Percentiles rank a stretch among this genome's conserved stretches.
Evolutionary conservation across 2,113 vertebrate species (phyloP).

Genomic region (Xenopus borealis): DNA sequence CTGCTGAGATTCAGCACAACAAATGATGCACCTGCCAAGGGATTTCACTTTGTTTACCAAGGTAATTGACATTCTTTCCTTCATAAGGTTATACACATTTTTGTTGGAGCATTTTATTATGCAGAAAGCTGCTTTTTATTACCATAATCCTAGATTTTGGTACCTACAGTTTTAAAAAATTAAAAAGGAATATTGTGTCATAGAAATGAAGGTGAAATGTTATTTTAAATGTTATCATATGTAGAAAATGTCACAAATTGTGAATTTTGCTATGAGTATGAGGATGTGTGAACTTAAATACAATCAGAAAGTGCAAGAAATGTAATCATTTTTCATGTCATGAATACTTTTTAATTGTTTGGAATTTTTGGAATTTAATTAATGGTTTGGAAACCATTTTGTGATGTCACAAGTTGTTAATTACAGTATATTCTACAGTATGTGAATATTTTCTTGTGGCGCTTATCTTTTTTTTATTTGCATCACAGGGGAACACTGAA

Average conservation of each 20-base stretch:
- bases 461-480: no score
- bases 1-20: slow-evolving; percentile 88
- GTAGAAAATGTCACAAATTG: not conserved
- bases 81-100: slow-evolving; percentile 11
- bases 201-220: not conserved
- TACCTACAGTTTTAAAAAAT: not conserved
- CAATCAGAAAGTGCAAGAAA: no score
- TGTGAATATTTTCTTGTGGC: no score
- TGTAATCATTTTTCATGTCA: no score
- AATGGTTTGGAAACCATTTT: no score
- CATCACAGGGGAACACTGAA: no score
- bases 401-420: no score
- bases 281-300: no score
- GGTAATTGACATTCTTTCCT: slow-evolving; percentile 62
- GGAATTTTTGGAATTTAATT: no score
- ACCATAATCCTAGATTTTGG: not conserved
- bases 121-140: slow-evolving; percentile 1
- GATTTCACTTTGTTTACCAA: slow-evolving; percentile 97
- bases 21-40: slow-evolving; percentile 84
- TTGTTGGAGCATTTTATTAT: slow-evolving; percentile 16
- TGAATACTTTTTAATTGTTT: no score
- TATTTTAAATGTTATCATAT: not conserved
- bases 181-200: not conserved
- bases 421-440: no score
- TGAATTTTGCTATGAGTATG: no score